Base-by-base conservation (phyloP, 2,888 invertebrate genomes). In the Endotricha flammealis region DNA sequence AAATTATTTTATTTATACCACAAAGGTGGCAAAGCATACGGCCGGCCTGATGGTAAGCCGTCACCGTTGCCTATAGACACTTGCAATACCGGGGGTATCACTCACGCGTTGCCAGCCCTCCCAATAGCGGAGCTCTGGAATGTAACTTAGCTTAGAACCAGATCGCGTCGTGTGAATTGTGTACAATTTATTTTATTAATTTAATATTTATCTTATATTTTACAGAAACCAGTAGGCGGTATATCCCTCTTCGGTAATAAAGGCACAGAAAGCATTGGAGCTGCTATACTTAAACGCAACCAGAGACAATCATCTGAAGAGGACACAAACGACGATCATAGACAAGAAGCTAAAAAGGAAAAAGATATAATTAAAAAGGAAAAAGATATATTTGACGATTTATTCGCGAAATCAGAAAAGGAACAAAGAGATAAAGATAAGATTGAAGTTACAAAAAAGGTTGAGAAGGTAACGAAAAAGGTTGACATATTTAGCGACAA, bases 201-300 rank as follows among this genome's bases (percentile, higher is more conserved):
- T n/a, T n/a, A n/a, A 14, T 17, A 11, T 2, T 36, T 34, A 14
- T 13, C n/a, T 17, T 28, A 13, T 40, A 39, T 39, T 39, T 58
- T 53, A 17, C 72, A 92, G 91, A 90, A 90, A 80, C 90, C 90
- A 4, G 57, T 87, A 3, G 90, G 90, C 1, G 91, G 88, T 1
- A 87, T 90, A 30, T 88, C 90, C 5, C 62, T 91, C 24, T 88
- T 91, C 48, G 90, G 89, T 1, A 78, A 67, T 33, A 67, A 73
- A 54, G 73, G 72, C 6, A 51, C 80, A 0, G 78, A 78, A 12
- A 81, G 64, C 37, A 82, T 86, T 4, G 83, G 82, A 0, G 77
- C 83, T 0, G 81, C 82, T 39, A 79, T 83, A 34, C 64, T 81
- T 43, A 70, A 72, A 42, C 58, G 81, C 4, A 71, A 74, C 33